Percentiles rank a stretch among this genome's conserved stretches.
These are phyloP conservation scores for Plagodis dolabraria DNA, from an alignment of 2,888 invertebrate genomes.

Conservation along the genomic window DNA sequence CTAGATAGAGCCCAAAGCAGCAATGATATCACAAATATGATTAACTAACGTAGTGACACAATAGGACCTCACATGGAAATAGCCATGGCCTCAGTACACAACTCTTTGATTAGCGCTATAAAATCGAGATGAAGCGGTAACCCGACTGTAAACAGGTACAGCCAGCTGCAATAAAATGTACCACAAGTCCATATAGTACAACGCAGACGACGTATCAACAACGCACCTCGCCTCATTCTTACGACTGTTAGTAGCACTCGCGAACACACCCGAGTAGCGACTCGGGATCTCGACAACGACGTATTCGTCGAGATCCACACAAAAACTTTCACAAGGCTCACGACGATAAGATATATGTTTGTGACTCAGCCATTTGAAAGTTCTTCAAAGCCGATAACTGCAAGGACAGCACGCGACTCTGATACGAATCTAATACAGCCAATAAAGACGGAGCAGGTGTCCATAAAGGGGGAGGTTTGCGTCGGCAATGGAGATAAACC, in stretches of 20 bases:
- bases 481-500: constrained; percentile 35
- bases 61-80: constrained; percentile 52
- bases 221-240: no score
- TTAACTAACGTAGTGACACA: constrained; percentile 47
- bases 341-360: no score
- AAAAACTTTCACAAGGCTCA: no score
- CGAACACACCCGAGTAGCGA: no score
- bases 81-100: constrained; percentile 46
- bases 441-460: constrained; percentile 21
- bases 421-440: constrained; percentile 37
- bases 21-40: constrained; percentile 45
- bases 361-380: background rate
- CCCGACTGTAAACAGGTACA: no score
- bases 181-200: no score
- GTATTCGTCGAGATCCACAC: no score
- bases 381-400: constrained; percentile 1
- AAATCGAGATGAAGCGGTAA: constrained; percentile 19
- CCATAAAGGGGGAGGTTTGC: constrained; percentile 23
- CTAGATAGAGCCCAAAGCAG: constrained; percentile 17
- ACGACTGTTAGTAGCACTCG: no score
- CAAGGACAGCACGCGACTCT: constrained; percentile 20
- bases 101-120: constrained; percentile 34
- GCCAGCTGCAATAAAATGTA: no score
- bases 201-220: no score
- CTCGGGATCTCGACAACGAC: no score